Conservation (phyloP, 2,888 invertebrate species). For the Tetramorium bicarinatum region DNA sequence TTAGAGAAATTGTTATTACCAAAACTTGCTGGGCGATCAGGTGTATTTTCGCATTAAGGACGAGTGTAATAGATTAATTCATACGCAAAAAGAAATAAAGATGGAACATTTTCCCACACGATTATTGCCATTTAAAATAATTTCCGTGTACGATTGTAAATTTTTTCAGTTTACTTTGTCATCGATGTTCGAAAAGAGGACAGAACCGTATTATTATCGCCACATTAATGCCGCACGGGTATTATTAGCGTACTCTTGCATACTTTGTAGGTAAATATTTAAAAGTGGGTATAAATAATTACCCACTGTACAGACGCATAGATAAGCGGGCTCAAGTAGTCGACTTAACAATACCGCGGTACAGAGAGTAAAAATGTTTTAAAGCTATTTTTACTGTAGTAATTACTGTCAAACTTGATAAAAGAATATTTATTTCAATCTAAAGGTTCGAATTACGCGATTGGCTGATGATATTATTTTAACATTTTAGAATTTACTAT, state of each 20-base stretch:
- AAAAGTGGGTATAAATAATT: conserved; percentile 43
- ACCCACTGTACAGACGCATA: conserved; percentile 25
- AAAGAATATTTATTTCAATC: conserved; percentile 29
- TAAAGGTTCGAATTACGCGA: conserved; percentile 16
- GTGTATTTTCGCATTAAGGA: not conserved
- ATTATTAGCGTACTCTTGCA: conserved; percentile 26
- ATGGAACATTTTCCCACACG: not conserved
- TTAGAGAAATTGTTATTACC: not conserved
- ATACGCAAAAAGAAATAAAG: not conserved
- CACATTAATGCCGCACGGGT: conserved; percentile 18
- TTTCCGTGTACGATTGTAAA: not conserved
- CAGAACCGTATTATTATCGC: conserved; percentile 23
- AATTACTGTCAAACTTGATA: conserved; percentile 34
- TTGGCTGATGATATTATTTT: not conserved
- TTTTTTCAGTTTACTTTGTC: conserved; percentile 30
- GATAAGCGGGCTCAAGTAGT: conserved; percentile 37
- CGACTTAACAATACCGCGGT: conserved; percentile 30
- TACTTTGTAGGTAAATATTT: conserved; percentile 36
- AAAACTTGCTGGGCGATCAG: not conserved
- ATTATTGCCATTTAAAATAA: conserved; percentile 10
- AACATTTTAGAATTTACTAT: not conserved
- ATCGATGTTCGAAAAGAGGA: conserved; percentile 16
- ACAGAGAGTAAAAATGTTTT: conserved; percentile 25
- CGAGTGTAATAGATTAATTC: not conserved
- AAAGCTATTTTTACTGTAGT: conserved; percentile 1